These are phyloP conservation scores for Fopius arisanus DNA, from an alignment of 1,140 invertebrate genomes.

Conservation along the genomic window DNA sequence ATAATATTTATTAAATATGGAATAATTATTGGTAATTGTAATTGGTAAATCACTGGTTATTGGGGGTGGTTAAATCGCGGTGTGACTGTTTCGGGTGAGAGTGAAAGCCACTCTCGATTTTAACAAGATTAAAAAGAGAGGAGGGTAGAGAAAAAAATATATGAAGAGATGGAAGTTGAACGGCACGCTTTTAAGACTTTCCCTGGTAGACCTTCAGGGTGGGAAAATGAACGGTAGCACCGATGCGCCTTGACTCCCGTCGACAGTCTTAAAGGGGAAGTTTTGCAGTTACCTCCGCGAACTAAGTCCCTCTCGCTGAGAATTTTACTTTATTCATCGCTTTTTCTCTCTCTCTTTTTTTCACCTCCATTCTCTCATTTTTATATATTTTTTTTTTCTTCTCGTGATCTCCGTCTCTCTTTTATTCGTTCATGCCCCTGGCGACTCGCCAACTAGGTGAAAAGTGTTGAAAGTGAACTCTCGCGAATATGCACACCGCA, in stretches of 20 bases:
- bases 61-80: background rate
- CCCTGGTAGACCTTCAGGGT: conserved; percentile 40
- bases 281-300: conserved; percentile 48
- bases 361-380: conserved; percentile 8
- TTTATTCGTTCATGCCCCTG: conserved; percentile 43
- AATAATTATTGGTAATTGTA: too few relatives aligned
- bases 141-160: conserved; percentile 40
- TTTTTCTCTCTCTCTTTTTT: conserved; percentile 27
- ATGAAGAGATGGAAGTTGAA: conserved; percentile 38
- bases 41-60: background rate
- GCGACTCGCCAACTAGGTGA: conserved; percentile 63
- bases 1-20: too few relatives aligned
- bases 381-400: too few relatives aligned
- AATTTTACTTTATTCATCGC: conserved; percentile 34
- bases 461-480: conserved; percentile 62
- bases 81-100: conserved; percentile 17
- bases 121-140: conserved; percentile 36
- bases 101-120: conserved; percentile 33
- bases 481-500: conserved; percentile 51
- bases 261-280: conserved; percentile 61
- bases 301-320: conserved; percentile 50
- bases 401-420: conserved; percentile 33
- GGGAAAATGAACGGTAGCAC: conserved; percentile 47
- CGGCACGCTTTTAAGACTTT: conserved; percentile 54
- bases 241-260: conserved; percentile 33